These are phyloP conservation scores for Acromyrmex heyeri DNA, from an alignment of 1,140 invertebrate species.

Conservation along the genomic window DNA sequence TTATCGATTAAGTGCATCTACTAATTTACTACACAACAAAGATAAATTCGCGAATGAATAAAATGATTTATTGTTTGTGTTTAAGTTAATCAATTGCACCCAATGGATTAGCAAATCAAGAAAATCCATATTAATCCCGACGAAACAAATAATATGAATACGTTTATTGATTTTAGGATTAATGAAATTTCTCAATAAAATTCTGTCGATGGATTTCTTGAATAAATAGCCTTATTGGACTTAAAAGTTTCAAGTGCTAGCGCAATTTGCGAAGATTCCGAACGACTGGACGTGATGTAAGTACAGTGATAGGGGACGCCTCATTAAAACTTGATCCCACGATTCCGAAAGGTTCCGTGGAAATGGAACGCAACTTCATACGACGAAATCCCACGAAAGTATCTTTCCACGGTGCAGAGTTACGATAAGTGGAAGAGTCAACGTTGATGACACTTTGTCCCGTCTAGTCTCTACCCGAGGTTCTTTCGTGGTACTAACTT, in stretches of 20 bases:
- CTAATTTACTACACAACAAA: slow-evolving; percentile 49
- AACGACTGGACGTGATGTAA: slow-evolving; percentile 30
- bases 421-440: slow-evolving; percentile 51
- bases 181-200: neutral
- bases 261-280: slow-evolving; percentile 15
- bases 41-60: slow-evolving; percentile 41
- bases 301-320: slow-evolving; percentile 50
- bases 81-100: slow-evolving; percentile 1
- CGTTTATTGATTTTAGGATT: neutral
- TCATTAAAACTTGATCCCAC: slow-evolving; percentile 68
- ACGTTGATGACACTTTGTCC: slow-evolving; percentile 55
- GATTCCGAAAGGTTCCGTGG: slow-evolving; percentile 37
- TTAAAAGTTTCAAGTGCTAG: slow-evolving; percentile 33
- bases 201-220: slow-evolving; percentile 7
- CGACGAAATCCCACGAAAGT: slow-evolving; percentile 52
- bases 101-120: neutral
- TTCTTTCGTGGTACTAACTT: slow-evolving; percentile 10
- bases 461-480: neutral
- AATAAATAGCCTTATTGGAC: neutral
- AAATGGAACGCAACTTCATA: slow-evolving; percentile 55
- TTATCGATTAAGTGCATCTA: slow-evolving; percentile 42
- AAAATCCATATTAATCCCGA: neutral
- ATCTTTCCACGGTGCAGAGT: slow-evolving; percentile 29
- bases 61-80: slow-evolving; percentile 7
- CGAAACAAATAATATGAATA: neutral